Percentiles rank a stretch among this genome's conserved stretches.
Conservation (phyloP, 2,888 invertebrate species). For the Aleiodes alternator region DNA sequence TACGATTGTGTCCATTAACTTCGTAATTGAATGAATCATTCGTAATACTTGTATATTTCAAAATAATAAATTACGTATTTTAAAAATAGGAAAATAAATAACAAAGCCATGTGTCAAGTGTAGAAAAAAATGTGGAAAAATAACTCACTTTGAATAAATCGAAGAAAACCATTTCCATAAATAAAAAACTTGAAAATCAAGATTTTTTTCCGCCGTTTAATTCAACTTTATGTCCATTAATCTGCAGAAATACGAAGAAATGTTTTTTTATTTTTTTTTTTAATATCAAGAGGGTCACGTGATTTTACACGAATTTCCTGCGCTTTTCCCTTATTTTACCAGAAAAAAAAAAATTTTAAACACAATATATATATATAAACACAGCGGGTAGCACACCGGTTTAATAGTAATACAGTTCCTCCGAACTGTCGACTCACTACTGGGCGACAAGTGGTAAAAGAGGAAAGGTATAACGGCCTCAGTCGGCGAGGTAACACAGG, state of each 20-base stretch:
- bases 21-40: no score
- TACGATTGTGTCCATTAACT: not conserved
- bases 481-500: slow-evolving; percentile 20
- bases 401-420: slow-evolving; percentile 22
- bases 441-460: slow-evolving; percentile 39
- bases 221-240: no score
- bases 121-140: not conserved
- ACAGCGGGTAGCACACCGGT: slow-evolving; percentile 21
- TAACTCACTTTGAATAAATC: slow-evolving; percentile 13
- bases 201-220: no score
- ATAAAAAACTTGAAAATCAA: slow-evolving; percentile 17
- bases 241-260: no score
- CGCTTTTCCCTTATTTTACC: no score
- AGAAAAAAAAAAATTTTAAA: no score
- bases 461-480: slow-evolving; percentile 37
- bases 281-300: no score
- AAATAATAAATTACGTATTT: not conserved
- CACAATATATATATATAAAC: not conserved
- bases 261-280: no score
- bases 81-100: not conserved
- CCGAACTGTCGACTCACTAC: slow-evolving; percentile 34
- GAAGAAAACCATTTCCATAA: slow-evolving; percentile 17
- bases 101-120: not conserved
- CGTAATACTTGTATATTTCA: not conserved
- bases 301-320: no score